phyloP scores from a whole-genome alignment of 2,888 invertebrate genomes.

The Andrena chrysosceles region DNA sequence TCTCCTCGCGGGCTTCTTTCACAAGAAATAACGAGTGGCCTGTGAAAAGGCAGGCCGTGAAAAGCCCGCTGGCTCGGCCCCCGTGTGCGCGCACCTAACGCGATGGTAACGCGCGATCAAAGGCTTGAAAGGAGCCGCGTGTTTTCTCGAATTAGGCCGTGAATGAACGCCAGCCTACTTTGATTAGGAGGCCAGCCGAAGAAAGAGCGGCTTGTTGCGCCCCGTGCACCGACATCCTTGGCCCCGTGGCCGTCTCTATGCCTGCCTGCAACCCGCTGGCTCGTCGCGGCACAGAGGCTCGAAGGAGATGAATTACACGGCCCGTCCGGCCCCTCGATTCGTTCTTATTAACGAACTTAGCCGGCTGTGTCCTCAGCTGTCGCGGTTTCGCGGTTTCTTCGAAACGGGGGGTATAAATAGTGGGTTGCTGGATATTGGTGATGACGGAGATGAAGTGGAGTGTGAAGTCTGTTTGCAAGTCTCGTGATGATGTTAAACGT shows the following conservation, averaged over 20 bases:
- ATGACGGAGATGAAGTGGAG: background rate
- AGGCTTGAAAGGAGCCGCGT: conserved; percentile 78
- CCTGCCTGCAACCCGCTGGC: background rate
- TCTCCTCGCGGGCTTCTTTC: conserved; percentile 53
- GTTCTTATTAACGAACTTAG: conserved; percentile 33
- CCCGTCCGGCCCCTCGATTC: background rate
- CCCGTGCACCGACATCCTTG: conserved; percentile 54
- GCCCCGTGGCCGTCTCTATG: conserved; percentile 34
- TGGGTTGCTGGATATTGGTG: background rate
- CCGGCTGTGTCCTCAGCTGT: background rate
- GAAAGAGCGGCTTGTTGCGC: conserved; percentile 79
- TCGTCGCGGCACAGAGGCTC: background rate
- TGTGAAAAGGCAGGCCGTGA: conserved; percentile 68
- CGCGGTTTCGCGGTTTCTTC: background rate
- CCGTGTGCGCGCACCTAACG: conserved; percentile 65
- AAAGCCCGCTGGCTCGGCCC: conserved; percentile 47
- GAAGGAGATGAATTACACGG: conserved; percentile 29
- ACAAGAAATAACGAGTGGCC: conserved; percentile 71
- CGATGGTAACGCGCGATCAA: conserved; percentile 69
- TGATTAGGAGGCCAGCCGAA: conserved; percentile 76
- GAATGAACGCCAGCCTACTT: conserved; percentile 77
- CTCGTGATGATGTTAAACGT: no score
- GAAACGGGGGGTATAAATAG: background rate
- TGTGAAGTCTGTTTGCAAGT: no score
- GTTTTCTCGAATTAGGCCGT: conserved; percentile 83